These are phyloP conservation scores for Ladona fulva DNA, from an alignment of 1,140 invertebrate genomes.

Conservation along the genomic window DNA sequence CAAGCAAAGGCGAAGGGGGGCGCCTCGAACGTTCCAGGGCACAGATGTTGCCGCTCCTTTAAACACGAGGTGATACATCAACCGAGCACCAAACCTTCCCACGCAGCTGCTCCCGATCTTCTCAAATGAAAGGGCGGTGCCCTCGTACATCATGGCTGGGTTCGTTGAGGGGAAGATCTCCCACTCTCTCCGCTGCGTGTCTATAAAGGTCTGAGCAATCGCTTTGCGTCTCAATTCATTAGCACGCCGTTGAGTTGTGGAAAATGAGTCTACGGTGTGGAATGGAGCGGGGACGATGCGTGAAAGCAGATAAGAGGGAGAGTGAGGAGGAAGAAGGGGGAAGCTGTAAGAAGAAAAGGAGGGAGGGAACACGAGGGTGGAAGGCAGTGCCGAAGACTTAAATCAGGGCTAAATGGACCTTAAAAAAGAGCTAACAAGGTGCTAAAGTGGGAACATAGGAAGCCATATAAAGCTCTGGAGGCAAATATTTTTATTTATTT, in stretches of 20 bases:
- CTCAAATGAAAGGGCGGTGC: constrained; percentile 2
- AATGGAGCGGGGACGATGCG: background rate
- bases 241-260: background rate
- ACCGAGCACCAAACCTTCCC: background rate
- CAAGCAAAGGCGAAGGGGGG: too few relatives aligned
- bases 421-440: too few relatives aligned
- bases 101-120: background rate
- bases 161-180: too few relatives aligned
- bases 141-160: background rate
- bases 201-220: constrained; percentile 6
- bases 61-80: constrained; percentile 9
- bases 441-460: too few relatives aligned
- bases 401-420: too few relatives aligned
- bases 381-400: background rate
- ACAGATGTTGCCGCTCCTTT: constrained; percentile 3
- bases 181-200: too few relatives aligned
- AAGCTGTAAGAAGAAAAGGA: background rate
- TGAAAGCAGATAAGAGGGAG: background rate
- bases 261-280: background rate
- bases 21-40: background rate
- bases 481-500: too few relatives aligned
- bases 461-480: too few relatives aligned
- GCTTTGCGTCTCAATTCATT: constrained; percentile 4
- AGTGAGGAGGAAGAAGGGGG: background rate
- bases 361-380: background rate